Conservation (phyloP, 2,888 invertebrate genomes). For the Hirtodrosophila histrioides region DNA sequence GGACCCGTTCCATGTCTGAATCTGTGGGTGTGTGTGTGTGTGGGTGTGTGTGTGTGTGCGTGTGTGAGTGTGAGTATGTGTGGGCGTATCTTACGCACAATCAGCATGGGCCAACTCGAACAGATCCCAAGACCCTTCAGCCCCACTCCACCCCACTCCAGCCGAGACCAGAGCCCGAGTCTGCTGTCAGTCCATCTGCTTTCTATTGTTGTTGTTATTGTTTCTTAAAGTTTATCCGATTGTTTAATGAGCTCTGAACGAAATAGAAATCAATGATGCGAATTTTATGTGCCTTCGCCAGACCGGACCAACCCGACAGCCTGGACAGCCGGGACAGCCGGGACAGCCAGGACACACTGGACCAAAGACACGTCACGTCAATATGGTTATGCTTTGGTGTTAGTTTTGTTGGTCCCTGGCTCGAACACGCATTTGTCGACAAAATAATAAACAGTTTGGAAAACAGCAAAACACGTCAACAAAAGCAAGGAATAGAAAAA, state of each 20-base stretch:
- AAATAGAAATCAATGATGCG: conserved; percentile 73
- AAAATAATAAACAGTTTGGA: conserved; percentile 64
- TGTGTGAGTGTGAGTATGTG: conserved; percentile 11
- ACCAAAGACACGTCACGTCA: conserved; percentile 45
- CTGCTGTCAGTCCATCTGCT: conserved; percentile 50
- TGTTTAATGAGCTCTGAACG: conserved; percentile 72
- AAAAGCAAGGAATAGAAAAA: conserved; percentile 35
- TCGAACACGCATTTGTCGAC: conserved; percentile 55
- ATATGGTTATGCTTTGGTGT: conserved; percentile 56
- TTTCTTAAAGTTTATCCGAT: conserved; percentile 70
- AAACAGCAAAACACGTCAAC: conserved; percentile 40
- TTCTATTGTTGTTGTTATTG: conserved; percentile 34
- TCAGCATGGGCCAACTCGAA: conserved; percentile 39
- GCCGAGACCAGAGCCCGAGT: background rate
- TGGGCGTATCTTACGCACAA: conserved; percentile 50
- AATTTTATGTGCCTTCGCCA: conserved; percentile 60
- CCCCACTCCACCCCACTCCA: background rate
- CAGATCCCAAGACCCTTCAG: conserved; percentile 21
- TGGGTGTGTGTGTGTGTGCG: conserved; percentile 14
- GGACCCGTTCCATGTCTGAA: too few species aligned
- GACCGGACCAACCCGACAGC: conserved; percentile 16
- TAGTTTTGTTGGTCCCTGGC: conserved; percentile 23
- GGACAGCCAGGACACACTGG: background rate
- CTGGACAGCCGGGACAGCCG: conserved; percentile 14
- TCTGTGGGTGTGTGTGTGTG: too few species aligned